phyloP scores from a whole-genome alignment of 2,888 invertebrate genomes.

The Hemistola chrysoprasaria region DNA sequence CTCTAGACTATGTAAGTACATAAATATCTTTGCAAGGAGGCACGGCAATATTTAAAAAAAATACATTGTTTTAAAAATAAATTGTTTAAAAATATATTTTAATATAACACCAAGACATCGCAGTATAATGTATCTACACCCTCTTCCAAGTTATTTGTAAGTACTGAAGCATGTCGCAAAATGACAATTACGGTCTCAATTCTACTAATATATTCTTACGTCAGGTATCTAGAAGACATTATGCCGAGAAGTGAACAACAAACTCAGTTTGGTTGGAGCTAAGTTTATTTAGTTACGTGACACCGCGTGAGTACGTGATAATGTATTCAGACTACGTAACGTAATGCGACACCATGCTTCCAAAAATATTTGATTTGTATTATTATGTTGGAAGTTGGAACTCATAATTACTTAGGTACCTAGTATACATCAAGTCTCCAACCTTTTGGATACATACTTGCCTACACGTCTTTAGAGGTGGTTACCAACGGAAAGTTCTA shows the following conservation, averaged over 20 bases:
- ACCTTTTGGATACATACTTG: no score
- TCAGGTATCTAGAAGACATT: conserved; percentile 26
- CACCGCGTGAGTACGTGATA: conserved; percentile 2
- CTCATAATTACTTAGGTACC: no score
- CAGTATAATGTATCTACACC: not conserved
- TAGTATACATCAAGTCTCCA: no score
- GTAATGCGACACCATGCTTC: not conserved
- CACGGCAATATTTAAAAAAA: no score
- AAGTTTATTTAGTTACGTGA: conserved; percentile 18
- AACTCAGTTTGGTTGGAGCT: conserved; percentile 12
- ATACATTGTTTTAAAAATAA: no score
- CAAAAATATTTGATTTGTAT: no score
- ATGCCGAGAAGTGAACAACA: conserved; percentile 27
- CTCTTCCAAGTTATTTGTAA: not conserved
- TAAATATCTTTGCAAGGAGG: no score
- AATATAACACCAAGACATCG: not conserved
- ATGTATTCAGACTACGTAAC: not conserved
- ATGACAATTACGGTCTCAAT: conserved; percentile 15
- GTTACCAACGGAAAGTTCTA: no score
- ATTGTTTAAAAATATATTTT: no score
- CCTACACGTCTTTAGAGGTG: no score
- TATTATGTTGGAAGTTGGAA: no score
- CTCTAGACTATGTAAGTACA: no score
- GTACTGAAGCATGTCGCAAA: conserved; percentile 15
- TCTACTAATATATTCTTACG: conserved; percentile 22